Evolutionary conservation across 2,797 vertebrate genomes (phyloP), one percentile per base, ranked within the genome.

Genomic region (Poeciliopsis turneri): DNA sequence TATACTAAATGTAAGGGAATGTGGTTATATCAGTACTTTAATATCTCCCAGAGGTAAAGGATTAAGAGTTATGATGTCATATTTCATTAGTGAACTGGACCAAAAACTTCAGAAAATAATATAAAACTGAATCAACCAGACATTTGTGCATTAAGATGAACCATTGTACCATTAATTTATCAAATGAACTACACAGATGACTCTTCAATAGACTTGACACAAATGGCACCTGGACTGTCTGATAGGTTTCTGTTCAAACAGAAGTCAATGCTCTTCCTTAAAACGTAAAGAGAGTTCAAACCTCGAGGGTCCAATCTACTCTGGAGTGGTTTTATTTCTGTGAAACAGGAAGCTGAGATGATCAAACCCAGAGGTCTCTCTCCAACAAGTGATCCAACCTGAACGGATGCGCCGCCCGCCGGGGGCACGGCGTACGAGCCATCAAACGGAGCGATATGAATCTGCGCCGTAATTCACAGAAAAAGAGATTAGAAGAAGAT

Each of bases 401-500:
- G 89, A 90, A 82, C 86, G 84, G 84, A 89, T 83, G 81, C 79
- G 7, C 84, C 20, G 81, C 15, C 80, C 82, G 84, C 81, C 86
- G 79, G 78, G 77, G 83, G 69, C 76, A 71, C 91, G 77, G 88
- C 93, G 81, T 87, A 89, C 89, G 88, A 91, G 89, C 91, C 88
- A 87, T 93, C 92, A 92, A 81, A 88, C 28, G 76, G 74, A 70
- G 84, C 84, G 92, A 93, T 94, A 95, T 93, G 92, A 93, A 95
- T 95, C 94, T 93, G 86, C 39, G 78, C 89, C 82, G 93, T 95
- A 94, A 95, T 94, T 95, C 93, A 92, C 88, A 94, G 92, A 91
- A 93, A 94, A 96, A 95, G 94, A 95, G 93, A 94, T 93, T 95
- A 96, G 95, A 95, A 92, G 94, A 84, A 92, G 93, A 95, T 95